These are phyloP conservation scores for Helarctos malayanus DNA, from an alignment of 2,797 vertebrate genomes.

Conservation along the genomic window DNA sequence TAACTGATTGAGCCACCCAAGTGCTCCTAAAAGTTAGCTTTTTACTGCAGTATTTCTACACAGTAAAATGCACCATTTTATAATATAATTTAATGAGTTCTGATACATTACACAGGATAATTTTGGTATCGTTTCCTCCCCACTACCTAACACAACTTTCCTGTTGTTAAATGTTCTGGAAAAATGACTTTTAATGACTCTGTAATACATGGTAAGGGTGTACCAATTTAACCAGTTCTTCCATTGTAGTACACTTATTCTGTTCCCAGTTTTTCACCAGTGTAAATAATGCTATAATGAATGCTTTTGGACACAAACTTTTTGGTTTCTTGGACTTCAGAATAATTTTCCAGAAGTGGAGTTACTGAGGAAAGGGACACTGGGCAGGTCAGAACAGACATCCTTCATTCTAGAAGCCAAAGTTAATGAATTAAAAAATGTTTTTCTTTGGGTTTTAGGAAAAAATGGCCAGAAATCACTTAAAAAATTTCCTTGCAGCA, in stretches of 20 bases:
- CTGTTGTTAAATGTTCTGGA: background rate
- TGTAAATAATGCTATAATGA: background rate
- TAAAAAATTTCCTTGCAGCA: background rate
- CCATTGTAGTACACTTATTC: background rate
- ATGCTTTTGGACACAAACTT: background rate
- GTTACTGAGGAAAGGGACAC: background rate
- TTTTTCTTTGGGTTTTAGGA: background rate
- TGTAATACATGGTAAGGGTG: background rate
- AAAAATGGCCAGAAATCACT: slow-evolving; percentile 19
- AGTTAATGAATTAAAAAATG: background rate
- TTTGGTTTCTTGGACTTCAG: background rate
- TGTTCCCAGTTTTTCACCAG: background rate
- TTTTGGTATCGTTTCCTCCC: background rate
- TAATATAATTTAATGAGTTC: background rate
- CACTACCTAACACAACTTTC: background rate
- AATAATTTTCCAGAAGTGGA: background rate
- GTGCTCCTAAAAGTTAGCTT: background rate
- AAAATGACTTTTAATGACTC: background rate
- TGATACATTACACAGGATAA: background rate
- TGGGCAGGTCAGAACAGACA: background rate
- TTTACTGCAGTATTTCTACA: background rate
- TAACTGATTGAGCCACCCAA: background rate
- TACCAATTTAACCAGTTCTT: background rate
- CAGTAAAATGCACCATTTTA: background rate
- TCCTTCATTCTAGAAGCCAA: background rate